A percentile compares a stretch with the other conserved stretches of the same genome.
These are phyloP conservation scores for Lepus townsendii DNA, from an alignment of 2,797 vertebrate species.

Conservation along the genomic window DNA sequence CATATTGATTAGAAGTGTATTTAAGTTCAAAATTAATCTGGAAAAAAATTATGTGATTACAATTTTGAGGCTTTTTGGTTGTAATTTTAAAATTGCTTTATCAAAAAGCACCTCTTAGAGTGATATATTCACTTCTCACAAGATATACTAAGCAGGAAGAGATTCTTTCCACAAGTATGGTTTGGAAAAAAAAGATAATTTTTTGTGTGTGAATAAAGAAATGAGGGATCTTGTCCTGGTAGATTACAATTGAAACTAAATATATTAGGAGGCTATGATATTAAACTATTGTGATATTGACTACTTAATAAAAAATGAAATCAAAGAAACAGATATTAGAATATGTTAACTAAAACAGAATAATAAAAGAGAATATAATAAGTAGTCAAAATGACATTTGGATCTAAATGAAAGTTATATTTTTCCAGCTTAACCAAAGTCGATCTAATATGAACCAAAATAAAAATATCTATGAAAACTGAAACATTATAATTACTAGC, in stretches of 20 bases:
- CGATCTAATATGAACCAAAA: conserved; percentile 6
- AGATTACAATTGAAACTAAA: background rate
- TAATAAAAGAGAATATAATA: background rate
- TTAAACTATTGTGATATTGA: background rate
- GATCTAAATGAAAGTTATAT: background rate
- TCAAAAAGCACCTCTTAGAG: background rate
- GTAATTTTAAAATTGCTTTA: background rate
- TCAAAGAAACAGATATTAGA: background rate
- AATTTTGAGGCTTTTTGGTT: background rate
- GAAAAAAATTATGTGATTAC: background rate
- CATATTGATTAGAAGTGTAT: background rate
- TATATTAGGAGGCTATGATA: background rate
- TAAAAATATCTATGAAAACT: conserved; percentile 16
- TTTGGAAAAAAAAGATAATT: background rate
- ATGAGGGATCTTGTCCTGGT: background rate
- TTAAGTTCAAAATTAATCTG: conserved; percentile 8
- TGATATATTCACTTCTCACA: background rate
- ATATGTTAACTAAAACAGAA: background rate
- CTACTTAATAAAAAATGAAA: background rate
- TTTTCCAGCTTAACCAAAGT: background rate
- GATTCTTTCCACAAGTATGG: background rate
- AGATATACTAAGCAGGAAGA: background rate
- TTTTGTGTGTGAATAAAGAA: background rate
- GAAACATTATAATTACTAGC: background rate
- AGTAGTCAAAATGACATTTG: background rate